Evolutionary conservation across 2,113 vertebrate species (phyloP).

Genomic region (Xyliphius kryptos): DNA sequence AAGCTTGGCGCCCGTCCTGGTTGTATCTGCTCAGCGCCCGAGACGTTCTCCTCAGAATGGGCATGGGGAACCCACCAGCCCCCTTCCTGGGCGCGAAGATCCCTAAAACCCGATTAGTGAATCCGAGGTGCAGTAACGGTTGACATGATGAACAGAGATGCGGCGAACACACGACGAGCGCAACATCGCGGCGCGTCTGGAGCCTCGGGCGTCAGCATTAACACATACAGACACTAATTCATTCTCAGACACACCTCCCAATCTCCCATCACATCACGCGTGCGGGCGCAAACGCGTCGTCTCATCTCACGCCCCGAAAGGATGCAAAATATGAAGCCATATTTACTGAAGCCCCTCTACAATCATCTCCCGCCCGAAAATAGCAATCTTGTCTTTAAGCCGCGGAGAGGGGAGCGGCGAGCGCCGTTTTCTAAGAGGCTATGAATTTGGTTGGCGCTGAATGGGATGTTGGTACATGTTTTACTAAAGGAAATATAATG

Average conservation of each 20-base stretch:
- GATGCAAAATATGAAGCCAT: constrained; percentile 49
- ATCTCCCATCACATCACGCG: constrained; percentile 34
- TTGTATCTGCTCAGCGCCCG: too few species aligned
- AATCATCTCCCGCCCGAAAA: constrained; percentile 81
- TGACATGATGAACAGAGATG: background rate
- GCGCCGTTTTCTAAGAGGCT: constrained; percentile 98
- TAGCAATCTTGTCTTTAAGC: constrained; percentile 96
- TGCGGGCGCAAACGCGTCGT: constrained; percentile 33
- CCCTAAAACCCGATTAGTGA: too few species aligned
- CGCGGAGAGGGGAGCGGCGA: constrained; percentile 65
- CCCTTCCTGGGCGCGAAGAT: too few species aligned
- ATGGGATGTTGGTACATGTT: constrained; percentile 99
- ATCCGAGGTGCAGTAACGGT: too few species aligned
- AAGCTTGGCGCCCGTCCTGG: too few species aligned
- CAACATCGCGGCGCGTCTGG: constrained; percentile 22
- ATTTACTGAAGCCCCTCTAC: constrained; percentile 45
- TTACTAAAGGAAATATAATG: constrained; percentile 99
- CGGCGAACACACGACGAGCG: background rate
- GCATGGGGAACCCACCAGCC: too few species aligned
- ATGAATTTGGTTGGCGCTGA: constrained; percentile 97
- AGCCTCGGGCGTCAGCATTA: constrained; percentile 34
- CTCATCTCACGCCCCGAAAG: constrained; percentile 39
- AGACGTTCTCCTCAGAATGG: too few species aligned
- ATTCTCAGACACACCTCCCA: constrained; percentile 33
- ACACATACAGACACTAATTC: constrained; percentile 38